phyloP scores from a whole-genome alignment of 2,113 vertebrate genomes.

The Pitta sordida region DNA sequence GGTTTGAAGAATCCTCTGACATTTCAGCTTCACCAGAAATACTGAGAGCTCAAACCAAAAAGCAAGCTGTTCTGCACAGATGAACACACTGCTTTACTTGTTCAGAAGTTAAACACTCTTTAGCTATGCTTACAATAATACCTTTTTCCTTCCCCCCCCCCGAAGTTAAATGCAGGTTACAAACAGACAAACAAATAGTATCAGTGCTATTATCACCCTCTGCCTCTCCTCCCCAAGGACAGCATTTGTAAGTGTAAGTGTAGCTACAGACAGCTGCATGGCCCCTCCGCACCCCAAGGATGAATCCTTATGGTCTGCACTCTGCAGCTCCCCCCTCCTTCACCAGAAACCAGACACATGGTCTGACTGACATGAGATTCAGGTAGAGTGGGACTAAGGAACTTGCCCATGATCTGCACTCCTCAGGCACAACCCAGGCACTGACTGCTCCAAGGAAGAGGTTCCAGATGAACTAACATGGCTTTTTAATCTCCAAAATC shows the following conservation, averaged over 20 bases:
- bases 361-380: neutral
- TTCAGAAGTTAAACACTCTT: neutral
- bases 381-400: neutral
- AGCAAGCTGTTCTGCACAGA: neutral
- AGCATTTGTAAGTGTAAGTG: neutral
- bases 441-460: neutral
- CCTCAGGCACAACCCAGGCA: constrained; percentile 6
- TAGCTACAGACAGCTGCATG: neutral
- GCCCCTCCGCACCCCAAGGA: neutral
- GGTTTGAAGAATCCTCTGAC: neutral
- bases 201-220: neutral
- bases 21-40: neutral
- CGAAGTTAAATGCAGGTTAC: neutral
- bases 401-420: neutral
- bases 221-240: neutral
- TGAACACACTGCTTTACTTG: neutral
- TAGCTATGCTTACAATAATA: neutral
- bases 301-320: neutral
- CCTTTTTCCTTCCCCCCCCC: rapidly evolving
- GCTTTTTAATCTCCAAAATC: neutral
- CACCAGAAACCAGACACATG: neutral
- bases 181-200: neutral
- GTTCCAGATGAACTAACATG: neutral
- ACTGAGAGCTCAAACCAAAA: constrained; percentile 10
- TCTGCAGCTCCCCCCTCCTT: neutral